Evolutionary conservation across 2,113 vertebrate genomes (phyloP), one percentile per base, ranked within the genome.

Genomic region (Aspiorhynchus laticeps): DNA sequence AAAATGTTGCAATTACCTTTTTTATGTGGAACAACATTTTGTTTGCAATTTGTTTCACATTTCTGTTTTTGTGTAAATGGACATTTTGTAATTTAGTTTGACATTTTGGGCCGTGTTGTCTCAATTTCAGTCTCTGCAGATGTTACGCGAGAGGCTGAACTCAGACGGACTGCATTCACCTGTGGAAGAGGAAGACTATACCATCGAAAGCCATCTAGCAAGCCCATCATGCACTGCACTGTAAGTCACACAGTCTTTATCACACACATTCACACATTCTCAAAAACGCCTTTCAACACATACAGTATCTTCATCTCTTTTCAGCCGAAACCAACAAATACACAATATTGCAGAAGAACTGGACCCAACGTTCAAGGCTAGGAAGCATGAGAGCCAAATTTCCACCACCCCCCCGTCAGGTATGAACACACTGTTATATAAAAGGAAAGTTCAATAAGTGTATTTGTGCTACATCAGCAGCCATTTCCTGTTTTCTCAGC

Each of bases 311-410:
- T 46, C 31, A 14, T 63, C 15, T 87, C 0, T 84, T 88, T 85
- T 17, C 89, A 95, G 90, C 86, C 91, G 89, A 90, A 69, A 83
- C 2, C 91, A 88, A 56, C 90, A 91, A 51, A 91, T 94, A 75
- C 91, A 90, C 59, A 96, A 95, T 90, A 92, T 95, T 4, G 95
- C 93, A 0, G 93, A 96, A 86, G 95, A 95, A 82, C 89, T 95
- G 38, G 94, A 96, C 80, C 95, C 96, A 0, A 96, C 95, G 1
- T 96, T 96, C 87, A 93, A 93, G 76, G 92, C 92, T 56, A 90
- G 90, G 67, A 92, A 90, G n/a, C 85, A 31, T 17, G 92, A 93
- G 3, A 84, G 76, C 43, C 67, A 59, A 14, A 75, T 84, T 26
- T 71, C 69, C 24, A 69, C 31, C 41, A 73, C 31, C 36, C 19